These are phyloP conservation scores for Diadophis punctatus DNA, from an alignment of 2,113 vertebrate genomes.

Conservation along the genomic window DNA sequence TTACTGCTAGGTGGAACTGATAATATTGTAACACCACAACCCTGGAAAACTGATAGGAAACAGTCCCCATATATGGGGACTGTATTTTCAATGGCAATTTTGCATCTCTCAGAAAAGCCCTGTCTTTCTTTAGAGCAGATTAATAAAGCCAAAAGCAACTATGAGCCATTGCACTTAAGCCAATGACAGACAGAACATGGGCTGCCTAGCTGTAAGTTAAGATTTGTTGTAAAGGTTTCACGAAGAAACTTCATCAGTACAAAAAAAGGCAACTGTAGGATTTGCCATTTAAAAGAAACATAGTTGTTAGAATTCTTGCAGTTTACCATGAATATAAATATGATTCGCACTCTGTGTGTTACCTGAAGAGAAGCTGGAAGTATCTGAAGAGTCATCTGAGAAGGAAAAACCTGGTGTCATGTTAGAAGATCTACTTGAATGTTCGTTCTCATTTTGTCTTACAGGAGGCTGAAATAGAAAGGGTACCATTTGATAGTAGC, in stretches of 20 bases:
- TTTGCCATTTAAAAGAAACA: neutral
- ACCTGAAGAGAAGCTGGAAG: slow-evolving; percentile 82
- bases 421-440: slow-evolving; percentile 65
- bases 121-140: neutral
- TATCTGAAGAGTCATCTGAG: slow-evolving; percentile 77
- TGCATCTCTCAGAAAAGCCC: neutral
- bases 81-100: neutral
- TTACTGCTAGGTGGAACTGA: neutral
- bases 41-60: neutral
- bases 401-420: slow-evolving; percentile 64
- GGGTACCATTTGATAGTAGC: neutral
- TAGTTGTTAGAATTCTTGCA: neutral
- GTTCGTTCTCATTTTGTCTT: slow-evolving; percentile 59
- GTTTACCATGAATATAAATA: neutral
- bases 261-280: neutral
- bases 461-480: slow-evolving; percentile 79
- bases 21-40: neutral
- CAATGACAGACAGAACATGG: neutral
- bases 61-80: neutral
- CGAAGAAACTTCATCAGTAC: neutral
- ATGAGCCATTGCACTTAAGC: neutral
- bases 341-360: neutral
- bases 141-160: neutral
- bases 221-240: neutral
- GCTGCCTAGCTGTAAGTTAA: neutral